Conservation (phyloP, 2,113 vertebrate genomes). For the Dicerorhinus sumatrensis region DNA sequence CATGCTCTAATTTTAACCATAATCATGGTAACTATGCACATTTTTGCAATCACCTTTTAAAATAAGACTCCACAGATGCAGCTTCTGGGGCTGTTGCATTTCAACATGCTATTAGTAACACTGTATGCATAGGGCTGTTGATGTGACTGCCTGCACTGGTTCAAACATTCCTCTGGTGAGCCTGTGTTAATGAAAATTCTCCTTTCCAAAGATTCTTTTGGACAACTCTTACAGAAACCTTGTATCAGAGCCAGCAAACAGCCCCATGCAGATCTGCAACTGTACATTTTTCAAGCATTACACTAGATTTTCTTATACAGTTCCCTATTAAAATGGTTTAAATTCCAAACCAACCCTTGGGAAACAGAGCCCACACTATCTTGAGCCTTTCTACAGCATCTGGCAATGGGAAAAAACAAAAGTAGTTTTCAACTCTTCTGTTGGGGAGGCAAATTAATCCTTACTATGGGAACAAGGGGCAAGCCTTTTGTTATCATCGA, state of each 20-base stretch:
- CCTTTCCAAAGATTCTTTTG: constrained; percentile 39
- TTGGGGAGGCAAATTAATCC: constrained; percentile 58
- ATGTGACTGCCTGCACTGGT: background rate
- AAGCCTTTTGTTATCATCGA: constrained; percentile 66
- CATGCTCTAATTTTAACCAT: background rate
- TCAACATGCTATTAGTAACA: background rate
- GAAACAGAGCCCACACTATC: constrained; percentile 40
- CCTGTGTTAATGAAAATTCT: background rate
- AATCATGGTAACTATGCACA: background rate
- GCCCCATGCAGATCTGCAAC: background rate
- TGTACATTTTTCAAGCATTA: constrained; percentile 57
- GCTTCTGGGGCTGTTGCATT: background rate
- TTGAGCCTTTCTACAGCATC: constrained; percentile 60
- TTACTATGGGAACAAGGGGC: background rate
- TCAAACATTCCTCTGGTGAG: background rate
- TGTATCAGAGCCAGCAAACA: constrained; percentile 9
- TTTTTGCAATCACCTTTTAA: constrained; percentile 47
- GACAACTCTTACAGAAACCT: background rate
- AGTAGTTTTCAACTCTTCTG: constrained; percentile 47
- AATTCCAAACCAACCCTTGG: constrained; percentile 65
- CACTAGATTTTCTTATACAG: constrained; percentile 13
- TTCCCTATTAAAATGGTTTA: constrained; percentile 64
- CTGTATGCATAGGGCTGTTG: accelerated
- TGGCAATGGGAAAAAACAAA: constrained; percentile 55
- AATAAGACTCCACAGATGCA: background rate